Evolutionary conservation across 2,113 vertebrate genomes (phyloP), one percentile per base, ranked within the genome.

Genomic region (Ginglymostoma cirratum): DNA sequence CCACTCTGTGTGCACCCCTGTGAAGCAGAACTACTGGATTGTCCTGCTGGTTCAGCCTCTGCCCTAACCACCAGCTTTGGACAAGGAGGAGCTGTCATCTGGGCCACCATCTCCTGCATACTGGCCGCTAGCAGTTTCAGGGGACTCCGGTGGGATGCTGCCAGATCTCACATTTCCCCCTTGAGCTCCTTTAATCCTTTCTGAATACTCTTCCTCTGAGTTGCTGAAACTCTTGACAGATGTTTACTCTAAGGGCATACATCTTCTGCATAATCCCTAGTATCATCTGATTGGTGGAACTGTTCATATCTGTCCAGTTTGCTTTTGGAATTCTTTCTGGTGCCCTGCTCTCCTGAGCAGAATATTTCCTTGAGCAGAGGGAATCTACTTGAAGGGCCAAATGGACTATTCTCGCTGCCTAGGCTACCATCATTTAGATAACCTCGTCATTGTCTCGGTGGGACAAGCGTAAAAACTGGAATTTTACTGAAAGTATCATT

Each of bases 21-120:
- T 95, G 94, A 95, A 95, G 94, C 94, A 95, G 94, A 72, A 95
- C 94, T 76, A 70, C 94, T 95, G 94, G 94, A 95, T 12, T 95
- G 94, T 95, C 94, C 94, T 95, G 94, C 94, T 95, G 94, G 94
- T 95, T 45, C 94, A 95, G 94, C 94, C 94, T 72, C 94, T 95
- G 94, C 94, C 92, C 94, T 95, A 72, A 45, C 69, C 94, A 95
- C 94, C 94, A 95, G 94, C 94, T 72, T 38, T 95, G 94, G 94
- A 95, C 94, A 95, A 72, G 69, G 94, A 95, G 94, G 38, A 95
- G 69, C 92, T 95, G 42, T 95, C 94, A 95, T 95, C 69, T 72
- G 42, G 94, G 94, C 94, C 94, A 70, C 94, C 94, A 95, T 52
- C 69, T 95, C 94, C 94, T 95, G 69, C 94, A 95, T 48, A 95